Base-by-base conservation (phyloP, 2,113 vertebrate species). In the Echinops telfairi region DNA sequence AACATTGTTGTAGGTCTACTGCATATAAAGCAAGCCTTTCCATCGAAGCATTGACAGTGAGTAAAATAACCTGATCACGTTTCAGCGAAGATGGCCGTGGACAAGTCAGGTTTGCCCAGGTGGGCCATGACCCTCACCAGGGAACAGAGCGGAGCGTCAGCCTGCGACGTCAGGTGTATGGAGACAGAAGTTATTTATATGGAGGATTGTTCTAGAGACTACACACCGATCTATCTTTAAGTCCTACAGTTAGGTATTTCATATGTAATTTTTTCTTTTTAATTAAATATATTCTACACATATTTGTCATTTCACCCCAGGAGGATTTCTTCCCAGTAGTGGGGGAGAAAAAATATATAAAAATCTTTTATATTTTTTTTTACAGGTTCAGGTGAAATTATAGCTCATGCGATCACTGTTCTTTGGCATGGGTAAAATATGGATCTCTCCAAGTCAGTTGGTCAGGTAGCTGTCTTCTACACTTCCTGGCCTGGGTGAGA, bases 251-350 rank as follows among this genome's bases (percentile, higher is more conserved):
- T 98, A 99, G 97, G 97, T 98, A 98, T 98, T 99, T 99, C 98
- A 99, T 98, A 99, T 98, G 98, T 98, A n/a, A n/a, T n/a, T n/a
- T 98, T 99, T 99, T 98, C 98, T 99, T 99, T 99, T 99, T 62
- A 11, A 99, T 99, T 99, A 99, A 99, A 99, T 99, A 99, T 99
- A 99, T 98, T 99, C 99, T 99, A 99, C 99, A 99, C 97, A 94
- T 98, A 98, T 98, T 98, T 98, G 97, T 99, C 98, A 98, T 98
- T 98, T 99, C 98, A 98, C 97, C 98, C 98, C 98, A 98, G 98
- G 99, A 99, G 98, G 98, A 98, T 97, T 98, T 92, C 97, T 99
- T 98, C 99, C 98, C 97, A 98, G 98, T 98, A 10, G 57, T n/a
- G n/a, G n/a, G 98, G 98, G 98, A 17, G 60, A 98, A 99, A 98